Base-by-base conservation (phyloP, 2,113 vertebrate species). In the Cisticola juncidis region DNA sequence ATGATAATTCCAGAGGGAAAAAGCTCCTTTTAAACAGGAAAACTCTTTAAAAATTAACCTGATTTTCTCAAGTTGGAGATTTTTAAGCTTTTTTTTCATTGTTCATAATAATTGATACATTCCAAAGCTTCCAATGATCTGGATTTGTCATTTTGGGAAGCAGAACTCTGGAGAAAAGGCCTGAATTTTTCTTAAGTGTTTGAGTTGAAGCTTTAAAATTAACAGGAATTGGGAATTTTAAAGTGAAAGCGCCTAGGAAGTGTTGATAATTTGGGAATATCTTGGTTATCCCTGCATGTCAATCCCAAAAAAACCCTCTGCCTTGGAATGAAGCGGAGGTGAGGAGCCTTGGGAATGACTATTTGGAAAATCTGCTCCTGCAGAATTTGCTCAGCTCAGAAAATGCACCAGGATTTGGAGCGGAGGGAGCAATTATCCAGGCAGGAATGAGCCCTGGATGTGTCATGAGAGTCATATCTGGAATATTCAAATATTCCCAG, bases 221-320 rank as follows among this genome's bases (percentile, higher is more conserved):
- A 18, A 56, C 60, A 20, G 28, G 19, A 93, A 47, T 3, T 9
- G 26, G 19, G 35, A 77, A 64, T 77, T 81, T n/a, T 25, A 10
- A 57, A 57, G 15, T 16, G 18, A 40, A 89, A 84, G 10, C 1
- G 5, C n/a, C 26, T 53, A 40, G 53, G 80, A 81, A 12, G 3
- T 19, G 7, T 22, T 45, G 26, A 6, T 35, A 8, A 10, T 11
- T 81, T 87, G 33, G 35, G 31, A 65, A 53, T 53, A 18, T 31
- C 22, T 45, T 29, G 38, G 22, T 69, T 35, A 14, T 69, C 9
- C 29, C 18, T 48, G 23, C 23, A 11, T 5, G 18, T 25, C 42
- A 44, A 23, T 50, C 6, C 48, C 18, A 0, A 14, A 50, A 50
- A 31, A 4, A 2, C 1, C 0, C 5, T 64, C 22, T 64, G 16